phyloP scores from a whole-genome alignment of 1,140 invertebrate genomes.

The Pararge aegeria region DNA sequence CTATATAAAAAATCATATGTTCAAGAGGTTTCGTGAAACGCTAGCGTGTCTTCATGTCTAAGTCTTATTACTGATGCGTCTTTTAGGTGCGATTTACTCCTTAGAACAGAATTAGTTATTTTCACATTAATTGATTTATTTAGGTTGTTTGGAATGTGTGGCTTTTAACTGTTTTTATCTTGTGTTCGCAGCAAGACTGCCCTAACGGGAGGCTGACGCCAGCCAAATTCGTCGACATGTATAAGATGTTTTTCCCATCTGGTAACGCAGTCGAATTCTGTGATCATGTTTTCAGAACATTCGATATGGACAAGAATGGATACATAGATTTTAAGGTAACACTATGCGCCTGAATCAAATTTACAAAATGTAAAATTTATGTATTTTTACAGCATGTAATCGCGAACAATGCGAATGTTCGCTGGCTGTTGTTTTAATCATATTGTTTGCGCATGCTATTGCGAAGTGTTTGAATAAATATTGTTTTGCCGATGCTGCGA shows the following conservation, averaged over 20 bases:
- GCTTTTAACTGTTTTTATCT: not conserved
- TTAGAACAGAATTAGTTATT: too few species aligned
- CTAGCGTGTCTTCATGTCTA: too few species aligned
- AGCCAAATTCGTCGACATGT: constrained; percentile 99
- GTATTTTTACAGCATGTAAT: not conserved
- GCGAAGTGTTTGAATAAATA: constrained; percentile 32
- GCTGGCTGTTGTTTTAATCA: constrained; percentile 16
- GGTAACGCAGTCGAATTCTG: constrained; percentile 99
- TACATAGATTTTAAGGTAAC: constrained; percentile 91
- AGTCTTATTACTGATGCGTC: too few species aligned
- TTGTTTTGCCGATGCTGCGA: constrained; percentile 20
- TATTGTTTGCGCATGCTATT: constrained; percentile 20
- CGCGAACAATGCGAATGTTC: constrained; percentile 23
- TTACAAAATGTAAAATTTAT: too few species aligned
- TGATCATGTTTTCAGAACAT: constrained; percentile 99
- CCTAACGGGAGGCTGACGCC: constrained; percentile 98
- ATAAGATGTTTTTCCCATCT: constrained; percentile 99
- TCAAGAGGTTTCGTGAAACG: too few species aligned
- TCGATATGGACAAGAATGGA: constrained; percentile 99
- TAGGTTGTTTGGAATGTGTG: too few species aligned
- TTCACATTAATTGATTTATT: too few species aligned
- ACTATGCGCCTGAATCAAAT: constrained; percentile 7
- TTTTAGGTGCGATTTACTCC: too few species aligned
- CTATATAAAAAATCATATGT: too few species aligned
- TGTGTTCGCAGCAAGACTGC: constrained; percentile 96